Percentiles rank a stretch among this genome's conserved stretches.
Conservation (phyloP, 2,113 vertebrate genomes). For the Taurulus bubalis region DNA sequence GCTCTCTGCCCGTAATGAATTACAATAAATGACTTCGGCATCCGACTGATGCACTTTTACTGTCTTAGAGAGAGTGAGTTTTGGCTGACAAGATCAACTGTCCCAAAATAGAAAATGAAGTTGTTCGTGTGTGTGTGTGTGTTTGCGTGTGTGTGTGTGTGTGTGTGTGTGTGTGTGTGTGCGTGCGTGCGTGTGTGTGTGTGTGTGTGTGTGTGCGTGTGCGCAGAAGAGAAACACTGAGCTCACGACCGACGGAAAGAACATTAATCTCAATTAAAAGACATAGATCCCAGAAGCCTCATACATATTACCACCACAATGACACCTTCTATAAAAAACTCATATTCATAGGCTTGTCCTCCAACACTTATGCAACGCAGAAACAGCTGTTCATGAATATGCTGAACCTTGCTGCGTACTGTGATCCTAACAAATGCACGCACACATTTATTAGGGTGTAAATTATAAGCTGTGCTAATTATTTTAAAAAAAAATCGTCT, state of each 20-base stretch:
- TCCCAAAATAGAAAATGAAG: constrained; percentile 57
- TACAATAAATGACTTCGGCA: constrained; percentile 11
- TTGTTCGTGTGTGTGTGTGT: constrained; percentile 19
- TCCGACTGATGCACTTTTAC: constrained; percentile 23
- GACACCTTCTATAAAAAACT: constrained; percentile 27
- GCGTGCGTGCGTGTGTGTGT: background rate
- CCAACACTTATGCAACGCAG: constrained; percentile 3
- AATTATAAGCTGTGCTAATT: background rate
- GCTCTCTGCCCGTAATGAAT: background rate
- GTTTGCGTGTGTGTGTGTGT: background rate
- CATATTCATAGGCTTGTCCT: constrained; percentile 32
- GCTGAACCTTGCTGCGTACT: background rate
- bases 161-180: constrained; percentile 1
- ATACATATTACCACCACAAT: constrained; percentile 6
- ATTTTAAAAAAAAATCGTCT: background rate
- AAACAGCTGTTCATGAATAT: constrained; percentile 57
- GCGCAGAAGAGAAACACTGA: background rate
- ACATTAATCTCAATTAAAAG: constrained; percentile 20
- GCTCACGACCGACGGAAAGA: background rate
- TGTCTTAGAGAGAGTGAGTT: constrained; percentile 15
- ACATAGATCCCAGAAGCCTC: background rate
- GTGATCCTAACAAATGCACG: background rate
- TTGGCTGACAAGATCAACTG: constrained; percentile 35
- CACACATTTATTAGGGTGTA: background rate
- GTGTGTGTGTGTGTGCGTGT: background rate